Evolutionary conservation across 2,888 invertebrate species (phyloP).

Genomic region (Tanytarsus gracilentus): DNA sequence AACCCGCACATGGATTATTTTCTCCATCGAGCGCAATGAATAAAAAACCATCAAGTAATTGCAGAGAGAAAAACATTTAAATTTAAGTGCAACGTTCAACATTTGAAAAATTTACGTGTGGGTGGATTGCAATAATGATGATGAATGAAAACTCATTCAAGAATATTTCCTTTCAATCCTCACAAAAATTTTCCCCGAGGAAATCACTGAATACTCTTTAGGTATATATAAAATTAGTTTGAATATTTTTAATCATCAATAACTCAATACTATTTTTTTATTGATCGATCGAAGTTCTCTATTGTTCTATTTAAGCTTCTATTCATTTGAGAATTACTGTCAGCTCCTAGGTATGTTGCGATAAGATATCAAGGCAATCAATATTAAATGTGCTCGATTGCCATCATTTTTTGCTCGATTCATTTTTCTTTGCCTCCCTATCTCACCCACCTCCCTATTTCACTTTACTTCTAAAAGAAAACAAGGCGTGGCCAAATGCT

Average conservation of each 20-base stretch:
- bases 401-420: neutral
- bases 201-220: no score
- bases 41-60: constrained; percentile 13
- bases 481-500: neutral
- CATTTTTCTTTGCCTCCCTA: neutral
- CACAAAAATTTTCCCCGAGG: no score
- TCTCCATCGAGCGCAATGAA: constrained; percentile 8
- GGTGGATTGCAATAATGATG: neutral
- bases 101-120: neutral
- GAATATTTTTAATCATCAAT: no score
- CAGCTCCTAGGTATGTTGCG: neutral
- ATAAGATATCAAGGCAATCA: neutral
- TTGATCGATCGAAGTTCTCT: no score
- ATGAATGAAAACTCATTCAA: no score
- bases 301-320: neutral
- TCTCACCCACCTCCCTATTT: neutral
- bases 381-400: neutral
- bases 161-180: no score
- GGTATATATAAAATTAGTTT: no score
- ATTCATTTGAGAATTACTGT: neutral
- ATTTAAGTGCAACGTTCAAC: neutral
- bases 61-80: constrained; percentile 5
- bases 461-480: neutral
- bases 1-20: neutral
- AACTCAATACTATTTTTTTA: no score